Percentiles rank a stretch among this genome's conserved stretches.
phyloP scores from a whole-genome alignment of 2,888 invertebrate species.

The Exephanes ischioxanthus region DNA sequence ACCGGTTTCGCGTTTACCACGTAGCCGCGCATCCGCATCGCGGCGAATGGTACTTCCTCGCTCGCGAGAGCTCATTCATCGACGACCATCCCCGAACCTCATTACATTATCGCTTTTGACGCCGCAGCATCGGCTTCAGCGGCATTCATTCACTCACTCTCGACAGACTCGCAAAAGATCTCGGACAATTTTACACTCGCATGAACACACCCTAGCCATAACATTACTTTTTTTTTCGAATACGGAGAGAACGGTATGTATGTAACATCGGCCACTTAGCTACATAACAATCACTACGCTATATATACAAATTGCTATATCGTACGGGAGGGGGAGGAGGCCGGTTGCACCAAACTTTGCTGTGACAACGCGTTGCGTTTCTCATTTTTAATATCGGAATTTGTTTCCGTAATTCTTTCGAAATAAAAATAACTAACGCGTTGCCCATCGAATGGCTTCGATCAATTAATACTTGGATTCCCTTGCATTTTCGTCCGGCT shows the following conservation, averaged over 20 bases:
- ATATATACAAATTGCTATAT: conserved; percentile 83
- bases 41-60: conserved; percentile 15
- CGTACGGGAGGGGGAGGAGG: conserved; percentile 64
- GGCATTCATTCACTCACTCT: conserved; percentile 23
- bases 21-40: neutral
- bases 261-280: conserved; percentile 82
- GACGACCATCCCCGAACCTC: neutral
- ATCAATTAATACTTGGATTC: conserved; percentile 53
- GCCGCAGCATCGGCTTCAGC: conserved; percentile 16
- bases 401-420: conserved; percentile 11
- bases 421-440: conserved; percentile 38
- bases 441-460: conserved; percentile 30
- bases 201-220: conserved; percentile 41
- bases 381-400: conserved; percentile 6
- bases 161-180: conserved; percentile 24
- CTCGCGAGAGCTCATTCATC: conserved; percentile 4
- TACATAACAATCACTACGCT: conserved; percentile 83
- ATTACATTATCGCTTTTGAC: conserved; percentile 41
- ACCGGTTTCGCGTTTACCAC: conserved; percentile 9
- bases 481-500: conserved; percentile 16
- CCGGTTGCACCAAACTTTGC: conserved; percentile 77
- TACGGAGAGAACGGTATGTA: conserved; percentile 77
- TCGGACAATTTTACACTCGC: conserved; percentile 37
- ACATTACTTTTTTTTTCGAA: conserved; percentile 69
- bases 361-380: conserved; percentile 53